Conservation (phyloP, 2,113 vertebrate species). For the Corythornis vintsioides region DNA sequence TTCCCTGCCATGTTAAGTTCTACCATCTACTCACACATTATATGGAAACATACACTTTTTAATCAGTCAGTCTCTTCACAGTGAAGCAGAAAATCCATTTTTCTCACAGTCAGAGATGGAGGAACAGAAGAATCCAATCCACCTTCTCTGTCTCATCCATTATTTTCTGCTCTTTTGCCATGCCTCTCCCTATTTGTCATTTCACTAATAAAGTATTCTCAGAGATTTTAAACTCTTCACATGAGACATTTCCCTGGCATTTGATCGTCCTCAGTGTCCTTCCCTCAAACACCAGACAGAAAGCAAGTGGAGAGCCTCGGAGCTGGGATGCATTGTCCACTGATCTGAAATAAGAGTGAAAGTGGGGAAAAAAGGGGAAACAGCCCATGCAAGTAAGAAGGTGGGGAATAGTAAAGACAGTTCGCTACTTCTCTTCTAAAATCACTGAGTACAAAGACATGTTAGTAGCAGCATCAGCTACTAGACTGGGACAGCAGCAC, state of each 20-base stretch:
- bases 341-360: background rate
- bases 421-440: background rate
- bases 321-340: background rate
- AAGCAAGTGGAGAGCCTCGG: background rate
- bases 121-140: background rate
- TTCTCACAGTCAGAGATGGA: background rate
- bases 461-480: background rate
- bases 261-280: background rate
- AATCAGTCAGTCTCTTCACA: background rate
- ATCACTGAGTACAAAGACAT: background rate
- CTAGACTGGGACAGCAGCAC: background rate
- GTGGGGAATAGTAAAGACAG: background rate
- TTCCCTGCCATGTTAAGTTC: background rate
- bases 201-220: background rate
- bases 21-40: background rate
- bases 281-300: background rate
- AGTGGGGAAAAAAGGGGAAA: background rate
- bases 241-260: background rate
- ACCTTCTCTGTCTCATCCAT: conserved; percentile 53
- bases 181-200: conserved; percentile 26
- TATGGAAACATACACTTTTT: background rate
- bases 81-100: conserved; percentile 13
- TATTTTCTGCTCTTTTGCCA: conserved; percentile 48
- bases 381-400: background rate
- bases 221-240: background rate